Evolutionary conservation across 2,797 vertebrate genomes (phyloP).

Genomic region (Oreonectes daqikongensis): DNA sequence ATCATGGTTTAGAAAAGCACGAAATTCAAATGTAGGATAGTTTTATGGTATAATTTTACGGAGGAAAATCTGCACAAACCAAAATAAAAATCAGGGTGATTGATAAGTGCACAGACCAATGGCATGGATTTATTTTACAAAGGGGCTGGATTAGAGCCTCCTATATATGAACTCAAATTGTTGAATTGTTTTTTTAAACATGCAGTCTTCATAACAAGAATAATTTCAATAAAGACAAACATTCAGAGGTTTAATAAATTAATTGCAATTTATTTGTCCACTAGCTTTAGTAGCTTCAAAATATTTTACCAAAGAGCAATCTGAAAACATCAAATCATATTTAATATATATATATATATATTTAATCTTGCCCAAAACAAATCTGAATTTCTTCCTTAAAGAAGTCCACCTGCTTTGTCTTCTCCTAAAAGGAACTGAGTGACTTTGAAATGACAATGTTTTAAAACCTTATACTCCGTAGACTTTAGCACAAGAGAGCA

Average conservation of each 20-base stretch:
- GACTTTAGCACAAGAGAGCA: constrained; percentile 2
- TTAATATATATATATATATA: constrained; percentile 61
- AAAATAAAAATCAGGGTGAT: constrained; percentile 27
- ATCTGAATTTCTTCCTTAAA: constrained; percentile 23
- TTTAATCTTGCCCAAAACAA: constrained; percentile 36
- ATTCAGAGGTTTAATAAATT: constrained; percentile 74
- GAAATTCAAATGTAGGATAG: constrained; percentile 21
- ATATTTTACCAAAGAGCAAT: constrained; percentile 61
- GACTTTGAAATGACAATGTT: constrained; percentile 2
- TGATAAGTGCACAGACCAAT: constrained; percentile 35
- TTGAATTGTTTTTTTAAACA: no score
- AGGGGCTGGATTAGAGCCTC: no score
- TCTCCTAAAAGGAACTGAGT: not conserved
- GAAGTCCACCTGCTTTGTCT: constrained; percentile 5
- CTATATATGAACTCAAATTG: no score
- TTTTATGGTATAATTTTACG: constrained; percentile 10
- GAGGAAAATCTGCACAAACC: constrained; percentile 47
- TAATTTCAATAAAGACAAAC: constrained; percentile 38
- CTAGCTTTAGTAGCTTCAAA: constrained; percentile 58
- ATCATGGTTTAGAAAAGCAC: constrained; percentile 22
- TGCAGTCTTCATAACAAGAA: no score
- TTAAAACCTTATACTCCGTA: constrained; percentile 3
- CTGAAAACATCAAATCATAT: constrained; percentile 62
- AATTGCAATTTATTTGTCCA: constrained; percentile 70
- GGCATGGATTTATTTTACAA: not conserved